Conservation (phyloP, 1,140 invertebrate species). For the Temnothorax curvispinosus region DNA sequence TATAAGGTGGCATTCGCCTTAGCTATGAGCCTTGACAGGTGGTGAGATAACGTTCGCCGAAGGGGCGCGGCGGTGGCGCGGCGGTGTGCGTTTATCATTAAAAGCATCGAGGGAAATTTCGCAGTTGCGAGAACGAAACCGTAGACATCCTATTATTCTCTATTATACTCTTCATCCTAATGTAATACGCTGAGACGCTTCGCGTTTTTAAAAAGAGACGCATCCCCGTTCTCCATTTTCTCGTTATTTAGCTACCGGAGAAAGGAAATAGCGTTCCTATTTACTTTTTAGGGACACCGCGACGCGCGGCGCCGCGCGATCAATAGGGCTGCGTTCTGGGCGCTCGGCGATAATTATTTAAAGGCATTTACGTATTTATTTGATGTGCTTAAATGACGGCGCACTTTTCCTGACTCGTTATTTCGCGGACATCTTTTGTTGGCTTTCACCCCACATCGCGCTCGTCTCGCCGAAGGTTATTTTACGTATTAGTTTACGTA, state of each 20-base stretch:
- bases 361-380: constrained; percentile 35
- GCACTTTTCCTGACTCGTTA: neutral
- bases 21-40: constrained; percentile 73
- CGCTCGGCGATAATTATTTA: constrained; percentile 16
- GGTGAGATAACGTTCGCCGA: constrained; percentile 75
- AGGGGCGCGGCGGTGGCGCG: constrained; percentile 8
- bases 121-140: constrained; percentile 65
- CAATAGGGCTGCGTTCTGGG: neutral
- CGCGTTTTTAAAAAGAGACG: neutral
- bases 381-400: constrained; percentile 21
- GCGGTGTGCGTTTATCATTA: constrained; percentile 72
- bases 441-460: neutral
- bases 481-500: neutral
- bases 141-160: constrained; percentile 31
- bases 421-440: neutral
- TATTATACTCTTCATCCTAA: constrained; percentile 20
- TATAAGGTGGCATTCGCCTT: constrained; percentile 69
- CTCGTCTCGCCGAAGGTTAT: neutral
- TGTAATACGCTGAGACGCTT: constrained; percentile 35
- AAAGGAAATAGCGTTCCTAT: constrained; percentile 5
- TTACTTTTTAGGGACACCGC: constrained; percentile 15
- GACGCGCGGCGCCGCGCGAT: neutral
- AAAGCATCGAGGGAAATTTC: constrained; percentile 77
- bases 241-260: constrained; percentile 35
- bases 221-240: constrained; percentile 8